Percentiles rank a stretch among this genome's conserved stretches.
phyloP scores from a whole-genome alignment of 2,797 vertebrate genomes.

The Tragelaphus eurycerus region DNA sequence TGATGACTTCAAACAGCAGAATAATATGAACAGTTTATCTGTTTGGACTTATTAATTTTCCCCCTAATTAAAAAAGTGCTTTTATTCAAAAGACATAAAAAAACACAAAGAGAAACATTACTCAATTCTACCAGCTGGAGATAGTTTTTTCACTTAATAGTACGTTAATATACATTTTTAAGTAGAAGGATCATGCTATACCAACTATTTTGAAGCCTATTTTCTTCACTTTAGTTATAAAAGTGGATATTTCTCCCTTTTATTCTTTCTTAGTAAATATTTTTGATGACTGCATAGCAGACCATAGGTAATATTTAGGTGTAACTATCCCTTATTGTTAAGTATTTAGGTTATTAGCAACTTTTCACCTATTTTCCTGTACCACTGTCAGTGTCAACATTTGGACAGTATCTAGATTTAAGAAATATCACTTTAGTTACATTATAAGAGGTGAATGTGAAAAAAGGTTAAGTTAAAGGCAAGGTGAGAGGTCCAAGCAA shows the following conservation, averaged over 20 bases:
- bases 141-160: neutral
- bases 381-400: neutral
- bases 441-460: neutral
- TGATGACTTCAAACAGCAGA: neutral
- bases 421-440: neutral
- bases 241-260: neutral
- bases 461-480: neutral
- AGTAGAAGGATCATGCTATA: neutral
- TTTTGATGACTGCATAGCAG: neutral
- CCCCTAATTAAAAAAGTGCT: neutral
- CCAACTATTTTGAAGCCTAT: neutral
- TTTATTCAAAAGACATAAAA: constrained; percentile 21
- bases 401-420: neutral
- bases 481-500: neutral
- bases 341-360: neutral
- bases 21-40: neutral
- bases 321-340: neutral
- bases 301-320: neutral
- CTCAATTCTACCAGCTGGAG: neutral
- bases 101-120: neutral
- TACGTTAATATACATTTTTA: neutral
- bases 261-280: neutral
- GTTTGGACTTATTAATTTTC: neutral
- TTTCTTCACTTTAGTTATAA: neutral
- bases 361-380: neutral